phyloP scores from a whole-genome alignment of 2,113 vertebrate genomes.

The Otolemur garnettii region DNA sequence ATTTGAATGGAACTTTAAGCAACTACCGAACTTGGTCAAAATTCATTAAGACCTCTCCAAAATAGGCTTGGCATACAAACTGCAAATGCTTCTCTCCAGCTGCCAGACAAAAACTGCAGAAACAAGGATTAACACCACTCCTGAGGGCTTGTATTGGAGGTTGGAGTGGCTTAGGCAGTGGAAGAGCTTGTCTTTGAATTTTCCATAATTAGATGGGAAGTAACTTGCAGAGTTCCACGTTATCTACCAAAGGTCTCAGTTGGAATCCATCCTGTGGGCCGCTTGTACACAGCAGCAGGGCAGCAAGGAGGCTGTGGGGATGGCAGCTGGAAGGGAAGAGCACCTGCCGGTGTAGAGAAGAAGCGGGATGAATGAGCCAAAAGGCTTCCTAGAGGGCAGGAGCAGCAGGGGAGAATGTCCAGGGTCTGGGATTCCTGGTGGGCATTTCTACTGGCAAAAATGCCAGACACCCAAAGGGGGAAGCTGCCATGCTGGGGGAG shows the following conservation, averaged over 20 bases:
- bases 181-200: neutral
- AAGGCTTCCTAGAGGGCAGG: neutral
- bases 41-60: neutral
- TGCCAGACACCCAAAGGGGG: neutral
- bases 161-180: neutral
- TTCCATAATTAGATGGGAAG: neutral
- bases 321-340: neutral
- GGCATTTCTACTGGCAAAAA: neutral
- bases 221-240: neutral
- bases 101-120: neutral
- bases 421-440: neutral
- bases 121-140: neutral
- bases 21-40: neutral
- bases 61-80: neutral
- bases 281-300: neutral
- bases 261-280: neutral
- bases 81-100: neutral
- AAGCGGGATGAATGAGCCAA: neutral
- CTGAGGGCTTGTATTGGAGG: neutral
- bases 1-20: slow-evolving; percentile 1
- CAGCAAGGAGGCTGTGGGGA: neutral
- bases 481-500: no score
- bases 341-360: neutral
- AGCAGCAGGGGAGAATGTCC: neutral
- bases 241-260: neutral